Evolutionary conservation across 2,888 invertebrate genomes (phyloP).

Genomic region (Eupsilia transversa): DNA sequence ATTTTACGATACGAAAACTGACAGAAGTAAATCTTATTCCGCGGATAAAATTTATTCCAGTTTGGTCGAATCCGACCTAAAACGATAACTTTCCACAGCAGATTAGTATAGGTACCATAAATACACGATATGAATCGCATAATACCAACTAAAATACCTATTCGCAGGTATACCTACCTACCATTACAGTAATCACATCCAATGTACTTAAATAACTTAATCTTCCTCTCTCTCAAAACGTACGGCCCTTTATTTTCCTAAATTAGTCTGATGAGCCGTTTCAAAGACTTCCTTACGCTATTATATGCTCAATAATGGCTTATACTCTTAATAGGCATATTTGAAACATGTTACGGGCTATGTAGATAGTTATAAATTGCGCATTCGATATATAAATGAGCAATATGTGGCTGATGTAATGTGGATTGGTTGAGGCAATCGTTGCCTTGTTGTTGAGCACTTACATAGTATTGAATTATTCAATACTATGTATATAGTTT

Average conservation of each 20-base stretch:
- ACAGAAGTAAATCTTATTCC: no score
- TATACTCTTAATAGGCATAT: conserved; percentile 72
- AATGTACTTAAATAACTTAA: conserved; percentile 66
- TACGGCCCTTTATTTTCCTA: conserved; percentile 66
- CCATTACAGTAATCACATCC: conserved; percentile 65
- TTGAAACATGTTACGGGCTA: conserved; percentile 65
- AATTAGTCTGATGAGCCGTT: conserved; percentile 65
- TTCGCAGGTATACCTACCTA: conserved; percentile 29
- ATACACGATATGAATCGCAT: neutral
- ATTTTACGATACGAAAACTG: no score
- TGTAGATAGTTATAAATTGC: conserved; percentile 71
- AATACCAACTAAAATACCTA: conserved; percentile 5
- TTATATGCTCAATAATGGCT: conserved; percentile 74
- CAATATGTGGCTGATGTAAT: conserved; percentile 71
- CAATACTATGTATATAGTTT: no score
- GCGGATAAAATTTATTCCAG: no score
- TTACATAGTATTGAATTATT: conserved; percentile 6
- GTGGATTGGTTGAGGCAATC: conserved; percentile 64
- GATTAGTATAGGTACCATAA: neutral
- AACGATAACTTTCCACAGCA: neutral
- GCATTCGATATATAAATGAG: conserved; percentile 68
- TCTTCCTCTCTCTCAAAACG: conserved; percentile 67
- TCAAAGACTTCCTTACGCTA: conserved; percentile 69
- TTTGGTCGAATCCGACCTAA: no score
- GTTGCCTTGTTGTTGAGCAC: conserved; percentile 33